A percentile compares a stretch with the other conserved stretches of the same genome.
Evolutionary conservation across 2,888 invertebrate genomes (phyloP).

Genomic region (Epinotia bilunana): DNA sequence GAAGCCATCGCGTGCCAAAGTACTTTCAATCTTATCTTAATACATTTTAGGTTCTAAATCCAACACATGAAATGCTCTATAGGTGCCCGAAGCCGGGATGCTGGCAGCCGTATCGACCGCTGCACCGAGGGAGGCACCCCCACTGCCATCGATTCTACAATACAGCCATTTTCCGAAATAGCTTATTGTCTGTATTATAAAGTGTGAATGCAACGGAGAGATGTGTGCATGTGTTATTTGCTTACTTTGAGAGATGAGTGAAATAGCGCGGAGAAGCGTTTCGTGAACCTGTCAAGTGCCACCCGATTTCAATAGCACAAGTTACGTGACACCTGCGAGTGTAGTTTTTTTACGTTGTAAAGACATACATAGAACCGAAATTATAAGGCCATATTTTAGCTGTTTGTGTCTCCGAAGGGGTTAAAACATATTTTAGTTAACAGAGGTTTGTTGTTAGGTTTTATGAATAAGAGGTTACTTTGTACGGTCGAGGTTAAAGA

Average conservation of each 20-base stretch:
- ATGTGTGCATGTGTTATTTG: background rate
- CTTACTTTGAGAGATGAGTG: background rate
- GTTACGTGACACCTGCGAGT: no score
- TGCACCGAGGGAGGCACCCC: slow-evolving; percentile 15
- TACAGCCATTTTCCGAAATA: slow-evolving; percentile 16
- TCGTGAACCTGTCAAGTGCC: no score
- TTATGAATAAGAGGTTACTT: no score
- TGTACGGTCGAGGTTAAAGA: no score
- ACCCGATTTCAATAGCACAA: no score
- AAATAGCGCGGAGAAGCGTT: background rate
- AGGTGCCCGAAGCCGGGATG: slow-evolving; percentile 7
- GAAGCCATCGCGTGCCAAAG: background rate
- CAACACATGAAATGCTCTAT: background rate
- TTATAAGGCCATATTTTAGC: no score
- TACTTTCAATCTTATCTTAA: background rate
- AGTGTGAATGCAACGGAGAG: background rate
- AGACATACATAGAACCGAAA: no score
- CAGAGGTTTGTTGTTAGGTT: no score
- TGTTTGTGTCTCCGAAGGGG: no score
- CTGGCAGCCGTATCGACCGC: slow-evolving; percentile 11
- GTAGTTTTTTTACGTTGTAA: no score
- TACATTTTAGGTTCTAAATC: background rate
- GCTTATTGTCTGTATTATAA: slow-evolving; percentile 5
- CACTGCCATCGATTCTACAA: background rate
- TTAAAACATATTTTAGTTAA: no score